Percentiles rank a stretch among this genome's conserved stretches.
Conservation (phyloP, 2,888 invertebrate species). For the Xylota sylvarum region DNA sequence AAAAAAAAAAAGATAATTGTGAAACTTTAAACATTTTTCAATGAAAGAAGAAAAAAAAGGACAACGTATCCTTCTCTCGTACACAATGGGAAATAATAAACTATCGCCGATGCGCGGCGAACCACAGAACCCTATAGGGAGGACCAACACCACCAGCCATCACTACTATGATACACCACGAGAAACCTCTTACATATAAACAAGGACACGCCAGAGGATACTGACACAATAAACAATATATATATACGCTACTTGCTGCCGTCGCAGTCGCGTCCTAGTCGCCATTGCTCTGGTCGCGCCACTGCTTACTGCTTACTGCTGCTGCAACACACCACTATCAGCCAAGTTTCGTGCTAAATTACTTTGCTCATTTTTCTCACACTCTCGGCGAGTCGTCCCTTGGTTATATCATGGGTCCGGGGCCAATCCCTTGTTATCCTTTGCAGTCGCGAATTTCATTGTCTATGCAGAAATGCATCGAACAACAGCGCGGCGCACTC, state of each 20-base stretch:
- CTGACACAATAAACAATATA: slow-evolving; percentile 65
- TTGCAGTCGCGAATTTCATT: slow-evolving; percentile 51
- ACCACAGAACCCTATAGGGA: slow-evolving; percentile 60
- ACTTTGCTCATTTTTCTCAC: slow-evolving; percentile 58
- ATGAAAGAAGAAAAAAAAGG: slow-evolving; percentile 24
- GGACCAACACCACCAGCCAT: slow-evolving; percentile 27
- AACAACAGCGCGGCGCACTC: slow-evolving; percentile 24
- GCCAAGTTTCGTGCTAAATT: slow-evolving; percentile 62
- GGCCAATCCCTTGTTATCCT: slow-evolving; percentile 58
- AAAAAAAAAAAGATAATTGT: slow-evolving; percentile 53
- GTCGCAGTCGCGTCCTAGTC: background rate
- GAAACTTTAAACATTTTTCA: slow-evolving; percentile 73
- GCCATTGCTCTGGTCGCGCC: background rate
- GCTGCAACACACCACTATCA: slow-evolving; percentile 4
- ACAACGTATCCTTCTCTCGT: slow-evolving; percentile 19
- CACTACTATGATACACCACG: slow-evolving; percentile 30
- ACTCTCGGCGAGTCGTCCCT: slow-evolving; percentile 10
- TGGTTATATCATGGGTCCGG: slow-evolving; percentile 14
- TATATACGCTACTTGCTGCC: slow-evolving; percentile 20
- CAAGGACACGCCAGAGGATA: slow-evolving; percentile 61
- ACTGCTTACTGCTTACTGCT: background rate
- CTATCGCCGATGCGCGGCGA: slow-evolving; percentile 70
- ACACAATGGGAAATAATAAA: slow-evolving; percentile 73
- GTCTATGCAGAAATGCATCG: slow-evolving; percentile 62
- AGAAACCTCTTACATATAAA: slow-evolving; percentile 60